Conservation (phyloP, 2,888 invertebrate genomes). For the Heliconius aoede region DNA sequence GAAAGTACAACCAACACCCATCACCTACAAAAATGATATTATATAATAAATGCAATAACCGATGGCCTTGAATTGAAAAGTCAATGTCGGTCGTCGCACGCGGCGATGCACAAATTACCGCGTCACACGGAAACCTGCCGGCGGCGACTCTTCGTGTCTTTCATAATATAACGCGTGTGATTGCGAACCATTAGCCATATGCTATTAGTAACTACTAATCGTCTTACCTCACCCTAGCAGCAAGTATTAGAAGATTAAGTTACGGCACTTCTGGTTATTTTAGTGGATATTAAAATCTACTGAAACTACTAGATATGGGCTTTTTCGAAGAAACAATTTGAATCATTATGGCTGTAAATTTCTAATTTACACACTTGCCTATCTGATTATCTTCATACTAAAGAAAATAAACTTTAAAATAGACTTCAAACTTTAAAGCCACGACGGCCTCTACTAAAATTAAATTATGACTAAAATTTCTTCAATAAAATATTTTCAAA, state of each 20-base stretch:
- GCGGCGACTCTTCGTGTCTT: conserved; percentile 33
- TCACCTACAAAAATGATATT: conserved; percentile 32
- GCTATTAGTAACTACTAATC: background rate
- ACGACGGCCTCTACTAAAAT: too few species aligned
- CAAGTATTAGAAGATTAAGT: background rate
- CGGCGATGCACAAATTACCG: conserved; percentile 60
- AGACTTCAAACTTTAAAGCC: too few species aligned
- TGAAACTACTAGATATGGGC: background rate
- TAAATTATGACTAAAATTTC: background rate
- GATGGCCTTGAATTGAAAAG: conserved; percentile 67
- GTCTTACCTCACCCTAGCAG: background rate
- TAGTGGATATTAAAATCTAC: background rate
- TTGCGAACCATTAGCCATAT: conserved; percentile 15
- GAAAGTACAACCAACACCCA: background rate
- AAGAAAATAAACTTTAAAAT: too few species aligned
- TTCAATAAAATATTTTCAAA: background rate
- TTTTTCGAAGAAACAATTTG: background rate
- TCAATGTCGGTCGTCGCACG: conserved; percentile 64
- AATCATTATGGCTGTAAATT: background rate
- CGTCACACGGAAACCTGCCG: conserved; percentile 58
- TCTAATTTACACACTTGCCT: background rate
- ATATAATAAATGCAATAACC: conserved; percentile 54
- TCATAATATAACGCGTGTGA: conserved; percentile 31
- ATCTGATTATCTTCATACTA: too few species aligned
- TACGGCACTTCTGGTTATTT: background rate